Evolutionary conservation across 1,140 invertebrate species (phyloP).

Genomic region (Heterodera carotae): DNA sequence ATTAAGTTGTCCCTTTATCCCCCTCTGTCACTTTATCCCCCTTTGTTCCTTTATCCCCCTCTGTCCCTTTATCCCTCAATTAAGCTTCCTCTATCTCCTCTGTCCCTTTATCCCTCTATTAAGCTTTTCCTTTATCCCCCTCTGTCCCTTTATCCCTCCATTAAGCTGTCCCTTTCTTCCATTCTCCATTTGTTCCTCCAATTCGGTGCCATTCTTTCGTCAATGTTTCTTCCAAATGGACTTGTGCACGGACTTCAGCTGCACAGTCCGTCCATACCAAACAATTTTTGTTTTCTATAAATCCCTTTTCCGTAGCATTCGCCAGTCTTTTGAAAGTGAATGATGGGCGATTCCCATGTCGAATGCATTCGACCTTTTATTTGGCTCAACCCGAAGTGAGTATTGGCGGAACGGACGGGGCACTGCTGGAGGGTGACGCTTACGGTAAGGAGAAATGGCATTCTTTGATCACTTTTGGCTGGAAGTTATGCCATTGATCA

Average conservation of each 20-base stretch:
- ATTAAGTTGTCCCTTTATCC: background rate
- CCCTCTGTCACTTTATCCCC: background rate
- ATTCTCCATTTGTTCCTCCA: conserved; percentile 14
- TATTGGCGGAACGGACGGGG: conserved; percentile 18
- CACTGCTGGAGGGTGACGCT: conserved; percentile 27
- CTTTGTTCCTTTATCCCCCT: conserved; percentile 4
- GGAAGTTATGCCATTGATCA: background rate
- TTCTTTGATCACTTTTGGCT: conserved; percentile 28
- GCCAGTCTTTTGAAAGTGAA: conserved; percentile 33
- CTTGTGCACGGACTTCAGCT: background rate
- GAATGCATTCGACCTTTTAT: conserved; percentile 33
- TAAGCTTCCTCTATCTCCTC: no score
- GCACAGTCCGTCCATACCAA: background rate
- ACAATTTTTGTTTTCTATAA: conserved; percentile 19
- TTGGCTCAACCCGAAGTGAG: conserved; percentile 34
- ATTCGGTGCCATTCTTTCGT: conserved; percentile 4
- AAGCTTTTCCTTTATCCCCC: background rate
- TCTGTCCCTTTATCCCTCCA: background rate
- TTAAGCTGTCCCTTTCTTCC: conserved; percentile 15
- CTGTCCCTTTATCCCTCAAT: no score
- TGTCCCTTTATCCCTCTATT: background rate
- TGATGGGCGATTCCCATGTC: conserved; percentile 28
- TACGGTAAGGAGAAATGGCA: conserved; percentile 27
- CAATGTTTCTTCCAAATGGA: conserved; percentile 11
- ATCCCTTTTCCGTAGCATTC: conserved; percentile 9